Evolutionary conservation across 1,140 invertebrate genomes (phyloP).

Genomic region (Akabosia matsudoensis): DNA sequence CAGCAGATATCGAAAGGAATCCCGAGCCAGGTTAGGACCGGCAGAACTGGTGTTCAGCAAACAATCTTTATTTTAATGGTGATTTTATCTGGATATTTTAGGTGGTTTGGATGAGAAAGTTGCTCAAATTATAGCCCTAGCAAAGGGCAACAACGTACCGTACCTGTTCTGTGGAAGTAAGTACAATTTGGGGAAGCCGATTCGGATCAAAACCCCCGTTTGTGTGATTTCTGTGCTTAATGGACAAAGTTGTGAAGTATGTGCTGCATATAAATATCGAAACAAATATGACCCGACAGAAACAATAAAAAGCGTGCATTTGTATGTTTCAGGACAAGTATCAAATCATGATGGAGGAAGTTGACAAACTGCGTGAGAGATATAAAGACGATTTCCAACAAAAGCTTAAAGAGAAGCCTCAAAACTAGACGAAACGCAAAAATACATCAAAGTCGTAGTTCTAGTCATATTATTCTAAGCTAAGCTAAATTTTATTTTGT

Average conservation of each 20-base stretch:
- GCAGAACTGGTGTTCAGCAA: neutral
- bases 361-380: constrained; percentile 16
- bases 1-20: constrained; percentile 55
- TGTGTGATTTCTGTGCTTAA: constrained; percentile 40
- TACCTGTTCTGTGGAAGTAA: constrained; percentile 42
- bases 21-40: constrained; percentile 4
- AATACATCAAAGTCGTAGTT: too few species aligned
- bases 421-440: too few species aligned
- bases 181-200: constrained; percentile 39
- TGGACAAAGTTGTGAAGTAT: constrained; percentile 42
- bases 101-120: constrained; percentile 45
- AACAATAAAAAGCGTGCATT: neutral
- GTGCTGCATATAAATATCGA: too few species aligned
- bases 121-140: constrained; percentile 13
- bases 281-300: neutral
- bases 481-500: too few species aligned
- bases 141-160: constrained; percentile 35
- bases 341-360: constrained; percentile 25
- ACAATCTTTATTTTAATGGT: neutral
- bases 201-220: constrained; percentile 38
- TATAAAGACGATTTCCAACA: constrained; percentile 27
- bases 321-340: constrained; percentile 12
- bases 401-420: neutral
- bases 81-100: constrained; percentile 10
- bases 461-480: too few species aligned